Evolutionary conservation across 2,888 invertebrate species (phyloP).

Genomic region (Chymomyza procnemis): DNA sequence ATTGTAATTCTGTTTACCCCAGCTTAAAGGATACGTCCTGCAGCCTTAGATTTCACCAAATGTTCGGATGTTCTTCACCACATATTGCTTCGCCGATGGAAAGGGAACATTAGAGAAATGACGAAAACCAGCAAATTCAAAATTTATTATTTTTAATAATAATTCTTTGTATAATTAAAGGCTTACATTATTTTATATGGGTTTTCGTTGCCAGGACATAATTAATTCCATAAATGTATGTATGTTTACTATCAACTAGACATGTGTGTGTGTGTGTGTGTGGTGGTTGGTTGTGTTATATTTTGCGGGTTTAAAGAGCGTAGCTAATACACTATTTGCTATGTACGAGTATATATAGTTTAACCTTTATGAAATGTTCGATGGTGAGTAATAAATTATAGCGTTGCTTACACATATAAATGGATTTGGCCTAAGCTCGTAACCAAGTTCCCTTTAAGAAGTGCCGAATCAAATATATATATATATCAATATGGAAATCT

Average conservation of each 20-base stretch:
- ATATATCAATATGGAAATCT: no score
- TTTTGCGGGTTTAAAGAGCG: not conserved
- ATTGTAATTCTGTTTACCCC: no score
- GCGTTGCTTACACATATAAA: not conserved
- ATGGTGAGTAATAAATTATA: slow-evolving; percentile 57
- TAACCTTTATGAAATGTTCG: slow-evolving; percentile 41
- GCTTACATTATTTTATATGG: slow-evolving; percentile 35
- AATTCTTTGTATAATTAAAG: not conserved
- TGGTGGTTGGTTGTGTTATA: slow-evolving; percentile 12
- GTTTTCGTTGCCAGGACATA: slow-evolving; percentile 42
- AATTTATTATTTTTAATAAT: not conserved
- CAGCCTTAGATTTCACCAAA: no score
- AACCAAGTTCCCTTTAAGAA: no score
- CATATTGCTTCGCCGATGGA: no score
- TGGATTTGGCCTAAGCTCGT: not conserved
- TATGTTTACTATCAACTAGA: slow-evolving; percentile 56
- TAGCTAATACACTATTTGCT: not conserved
- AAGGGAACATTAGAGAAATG: no score
- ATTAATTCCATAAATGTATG: slow-evolving; percentile 33
- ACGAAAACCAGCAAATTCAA: not conserved
- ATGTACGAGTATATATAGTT: slow-evolving; percentile 27
- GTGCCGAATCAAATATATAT: no score
- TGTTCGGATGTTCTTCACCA: no score
- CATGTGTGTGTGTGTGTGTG: slow-evolving; percentile 19
- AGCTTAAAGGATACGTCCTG: no score